Conservation (phyloP, 1,140 invertebrate genomes). For the Pemphigus obesinymphae region DNA sequence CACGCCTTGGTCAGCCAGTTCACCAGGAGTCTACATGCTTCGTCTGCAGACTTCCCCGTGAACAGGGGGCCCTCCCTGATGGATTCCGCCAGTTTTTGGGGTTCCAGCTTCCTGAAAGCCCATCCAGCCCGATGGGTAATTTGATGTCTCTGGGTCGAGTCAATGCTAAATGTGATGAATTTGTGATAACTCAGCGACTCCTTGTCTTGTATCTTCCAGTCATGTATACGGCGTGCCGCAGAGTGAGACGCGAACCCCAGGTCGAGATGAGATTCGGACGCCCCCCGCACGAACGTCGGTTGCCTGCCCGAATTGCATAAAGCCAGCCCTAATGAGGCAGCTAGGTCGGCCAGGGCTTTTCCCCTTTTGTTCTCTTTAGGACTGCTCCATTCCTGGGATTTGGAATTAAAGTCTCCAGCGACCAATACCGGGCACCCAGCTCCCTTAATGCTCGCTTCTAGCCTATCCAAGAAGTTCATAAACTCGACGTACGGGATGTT, state of each 20-base stretch:
- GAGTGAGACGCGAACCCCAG: not conserved
- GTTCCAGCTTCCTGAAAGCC: not conserved
- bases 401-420: not conserved
- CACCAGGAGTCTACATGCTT: too few species aligned
- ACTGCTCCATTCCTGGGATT: not conserved
- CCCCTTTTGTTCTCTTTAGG: not conserved
- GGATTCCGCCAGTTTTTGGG: not conserved
- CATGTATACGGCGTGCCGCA: not conserved
- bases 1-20: too few species aligned
- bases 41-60: too few species aligned
- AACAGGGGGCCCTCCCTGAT: accelerated
- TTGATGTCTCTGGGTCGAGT: too few species aligned
- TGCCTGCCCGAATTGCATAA: not conserved
- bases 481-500: not conserved
- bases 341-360: not conserved
- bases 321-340: not conserved
- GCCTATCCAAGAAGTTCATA: not conserved
- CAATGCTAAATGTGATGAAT: not conserved
- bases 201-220: not conserved
- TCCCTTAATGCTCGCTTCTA: not conserved
- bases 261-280: not conserved
- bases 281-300: too few species aligned
- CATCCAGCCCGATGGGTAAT: not conserved
- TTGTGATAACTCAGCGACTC: not conserved
- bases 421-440: not conserved